A percentile compares a stretch with the other conserved stretches of the same genome.
phyloP scores from a whole-genome alignment of 35 echinoderm and acorn worm species.

The Chiridota heheva region DNA sequence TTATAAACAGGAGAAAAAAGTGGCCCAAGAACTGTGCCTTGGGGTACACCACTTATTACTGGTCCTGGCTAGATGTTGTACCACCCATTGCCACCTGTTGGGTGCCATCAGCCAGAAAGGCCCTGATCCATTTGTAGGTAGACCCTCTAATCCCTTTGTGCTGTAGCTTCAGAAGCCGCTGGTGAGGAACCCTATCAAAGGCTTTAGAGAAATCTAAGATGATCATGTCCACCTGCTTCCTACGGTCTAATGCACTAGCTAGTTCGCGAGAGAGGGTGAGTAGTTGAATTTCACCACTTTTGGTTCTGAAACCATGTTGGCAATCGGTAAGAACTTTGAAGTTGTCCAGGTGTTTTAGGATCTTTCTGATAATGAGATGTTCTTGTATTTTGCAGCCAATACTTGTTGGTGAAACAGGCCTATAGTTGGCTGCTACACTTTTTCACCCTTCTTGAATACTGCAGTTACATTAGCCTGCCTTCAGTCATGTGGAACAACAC shows the following conservation, averaged over 20 bases:
- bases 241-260: no score
- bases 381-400: constrained; percentile 3
- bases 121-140: not conserved
- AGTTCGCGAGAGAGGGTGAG: no score
- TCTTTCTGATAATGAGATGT: not conserved
- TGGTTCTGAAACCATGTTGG: no score
- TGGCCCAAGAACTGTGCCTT: no score
- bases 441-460: constrained; percentile 3
- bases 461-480: constrained; percentile 2
- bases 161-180: not conserved
- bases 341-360: constrained; percentile 7
- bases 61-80: no score
- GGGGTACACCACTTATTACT: no score
- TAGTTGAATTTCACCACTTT: no score
- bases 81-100: no score
- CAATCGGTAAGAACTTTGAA: no score
- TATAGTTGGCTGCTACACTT: not conserved
- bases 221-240: constrained; percentile 15
- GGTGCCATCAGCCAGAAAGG: not conserved
- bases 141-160: not conserved
- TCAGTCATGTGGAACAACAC: no score
- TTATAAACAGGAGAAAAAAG: no score
- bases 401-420: not conserved
- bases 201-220: constrained; percentile 12
- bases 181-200: constrained; percentile 10